Conservation (phyloP, 2,113 vertebrate species). For the Grammomys dolichurus region DNA sequence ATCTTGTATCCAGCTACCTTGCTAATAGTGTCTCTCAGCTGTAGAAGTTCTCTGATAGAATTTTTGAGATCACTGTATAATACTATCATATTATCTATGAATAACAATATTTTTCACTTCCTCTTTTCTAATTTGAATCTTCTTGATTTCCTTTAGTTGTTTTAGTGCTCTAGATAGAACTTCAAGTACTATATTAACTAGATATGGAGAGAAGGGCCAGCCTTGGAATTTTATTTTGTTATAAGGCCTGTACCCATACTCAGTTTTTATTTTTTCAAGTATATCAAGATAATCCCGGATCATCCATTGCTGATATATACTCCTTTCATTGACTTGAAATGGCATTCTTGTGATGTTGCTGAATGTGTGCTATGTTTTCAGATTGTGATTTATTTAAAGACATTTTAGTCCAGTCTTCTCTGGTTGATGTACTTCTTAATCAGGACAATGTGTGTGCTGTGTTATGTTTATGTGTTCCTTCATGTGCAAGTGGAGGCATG, state of each 20-base stretch:
- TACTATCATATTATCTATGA: no score
- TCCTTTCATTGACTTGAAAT: no score
- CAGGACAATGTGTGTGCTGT: neutral
- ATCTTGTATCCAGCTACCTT: no score
- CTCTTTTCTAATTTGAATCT: no score
- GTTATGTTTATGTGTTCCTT: neutral
- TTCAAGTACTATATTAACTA: no score
- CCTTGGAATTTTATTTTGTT: neutral
- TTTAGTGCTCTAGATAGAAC: no score
- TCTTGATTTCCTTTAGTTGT: no score
- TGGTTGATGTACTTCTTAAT: neutral
- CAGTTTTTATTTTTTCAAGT: neutral
- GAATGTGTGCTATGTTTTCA: neutral
- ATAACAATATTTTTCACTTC: no score
- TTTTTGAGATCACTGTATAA: no score
- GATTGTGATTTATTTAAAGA: neutral
- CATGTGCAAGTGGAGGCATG: neutral
- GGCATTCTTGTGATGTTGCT: neutral
- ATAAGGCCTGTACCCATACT: neutral
- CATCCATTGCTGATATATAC: neutral
- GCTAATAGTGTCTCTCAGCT: no score
- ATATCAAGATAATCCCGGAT: neutral
- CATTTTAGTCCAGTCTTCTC: neutral
- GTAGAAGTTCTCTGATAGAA: no score
- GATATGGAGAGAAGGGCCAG: no score